Percentiles rank a stretch among this genome's conserved stretches.
These are phyloP conservation scores for Cerastis rubricosa DNA, from an alignment of 2,888 invertebrate genomes.

Conservation along the genomic window DNA sequence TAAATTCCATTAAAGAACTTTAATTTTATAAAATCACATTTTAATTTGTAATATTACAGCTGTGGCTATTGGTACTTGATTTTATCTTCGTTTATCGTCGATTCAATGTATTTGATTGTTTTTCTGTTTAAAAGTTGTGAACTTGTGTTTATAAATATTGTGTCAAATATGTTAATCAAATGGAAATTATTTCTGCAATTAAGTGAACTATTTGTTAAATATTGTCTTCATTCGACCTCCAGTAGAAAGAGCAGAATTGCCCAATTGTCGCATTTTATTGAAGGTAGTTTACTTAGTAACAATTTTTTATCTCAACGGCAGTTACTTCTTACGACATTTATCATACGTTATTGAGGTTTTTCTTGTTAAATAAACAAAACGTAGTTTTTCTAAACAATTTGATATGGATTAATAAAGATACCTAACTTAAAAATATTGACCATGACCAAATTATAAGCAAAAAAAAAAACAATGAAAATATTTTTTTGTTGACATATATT, in stretches of 20 bases:
- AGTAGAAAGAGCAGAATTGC: not conserved
- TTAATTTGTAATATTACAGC: slow-evolving; percentile 11
- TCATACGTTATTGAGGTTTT: not conserved
- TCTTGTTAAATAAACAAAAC: not conserved
- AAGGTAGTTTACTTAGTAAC: not conserved
- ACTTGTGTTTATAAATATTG: slow-evolving; percentile 16
- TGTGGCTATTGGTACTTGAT: slow-evolving; percentile 6
- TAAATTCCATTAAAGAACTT: slow-evolving; percentile 19
- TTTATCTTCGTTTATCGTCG: not conserved
- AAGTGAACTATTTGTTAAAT: too few relatives aligned
- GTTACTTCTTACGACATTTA: not conserved
- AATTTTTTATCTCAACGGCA: not conserved
- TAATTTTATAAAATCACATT: slow-evolving; percentile 45
- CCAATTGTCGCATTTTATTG: not conserved
- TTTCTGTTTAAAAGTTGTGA: slow-evolving; percentile 21
- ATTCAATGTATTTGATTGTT: slow-evolving; percentile 17
- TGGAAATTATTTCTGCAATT: not conserved
- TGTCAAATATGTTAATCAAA: not conserved
- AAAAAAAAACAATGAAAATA: not conserved
- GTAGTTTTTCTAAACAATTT: not conserved
- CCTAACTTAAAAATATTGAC: not conserved
- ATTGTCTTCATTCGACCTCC: too few relatives aligned
- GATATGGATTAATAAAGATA: too few relatives aligned
- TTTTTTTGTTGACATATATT: too few relatives aligned
- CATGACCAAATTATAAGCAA: not conserved